A percentile compares a stretch with the other conserved stretches of the same genome.
phyloP scores from a whole-genome alignment of 2,113 vertebrate species.

The Osmerus mordax region DNA sequence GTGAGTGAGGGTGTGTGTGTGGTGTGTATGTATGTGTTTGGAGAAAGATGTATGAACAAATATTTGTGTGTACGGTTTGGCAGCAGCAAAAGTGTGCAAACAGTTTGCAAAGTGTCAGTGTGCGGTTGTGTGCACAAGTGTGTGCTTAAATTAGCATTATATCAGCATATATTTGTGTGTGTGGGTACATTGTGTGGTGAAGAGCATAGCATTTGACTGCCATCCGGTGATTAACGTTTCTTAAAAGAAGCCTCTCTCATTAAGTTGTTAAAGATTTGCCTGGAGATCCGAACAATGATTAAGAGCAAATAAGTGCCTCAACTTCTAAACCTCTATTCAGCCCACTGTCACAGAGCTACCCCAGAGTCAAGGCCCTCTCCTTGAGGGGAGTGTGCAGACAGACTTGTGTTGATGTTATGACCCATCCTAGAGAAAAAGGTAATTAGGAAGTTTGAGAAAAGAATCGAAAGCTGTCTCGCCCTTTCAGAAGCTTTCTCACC shows the following conservation, averaged over 20 bases:
- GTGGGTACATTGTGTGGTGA: neutral
- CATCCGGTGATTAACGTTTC: conserved; percentile 44
- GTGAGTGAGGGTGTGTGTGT: neutral
- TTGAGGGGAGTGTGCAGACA: too few relatives aligned
- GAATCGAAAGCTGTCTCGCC: too few relatives aligned
- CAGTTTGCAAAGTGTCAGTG: neutral
- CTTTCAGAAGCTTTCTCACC: too few relatives aligned
- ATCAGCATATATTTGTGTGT: neutral
- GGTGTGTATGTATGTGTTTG: neutral
- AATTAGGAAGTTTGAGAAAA: too few relatives aligned
- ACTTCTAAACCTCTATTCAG: conserved; percentile 16
- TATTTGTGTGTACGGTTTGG: neutral
- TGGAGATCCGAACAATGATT: conserved; percentile 32
- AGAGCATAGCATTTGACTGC: conserved; percentile 32
- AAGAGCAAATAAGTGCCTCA: conserved; percentile 39
- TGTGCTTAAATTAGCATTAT: neutral
- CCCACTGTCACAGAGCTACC: neutral
- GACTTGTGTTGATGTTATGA: too few relatives aligned
- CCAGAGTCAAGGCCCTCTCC: neutral
- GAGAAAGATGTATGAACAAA: neutral
- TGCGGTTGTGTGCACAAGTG: neutral
- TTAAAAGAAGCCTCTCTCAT: conserved; percentile 48
- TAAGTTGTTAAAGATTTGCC: conserved; percentile 37
- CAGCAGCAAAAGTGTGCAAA: neutral
- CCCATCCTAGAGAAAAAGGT: too few relatives aligned